Percentiles rank a stretch among this genome's conserved stretches.
Evolutionary conservation across 2,113 vertebrate genomes (phyloP).

Genomic region (Erinaceus europaeus): DNA sequence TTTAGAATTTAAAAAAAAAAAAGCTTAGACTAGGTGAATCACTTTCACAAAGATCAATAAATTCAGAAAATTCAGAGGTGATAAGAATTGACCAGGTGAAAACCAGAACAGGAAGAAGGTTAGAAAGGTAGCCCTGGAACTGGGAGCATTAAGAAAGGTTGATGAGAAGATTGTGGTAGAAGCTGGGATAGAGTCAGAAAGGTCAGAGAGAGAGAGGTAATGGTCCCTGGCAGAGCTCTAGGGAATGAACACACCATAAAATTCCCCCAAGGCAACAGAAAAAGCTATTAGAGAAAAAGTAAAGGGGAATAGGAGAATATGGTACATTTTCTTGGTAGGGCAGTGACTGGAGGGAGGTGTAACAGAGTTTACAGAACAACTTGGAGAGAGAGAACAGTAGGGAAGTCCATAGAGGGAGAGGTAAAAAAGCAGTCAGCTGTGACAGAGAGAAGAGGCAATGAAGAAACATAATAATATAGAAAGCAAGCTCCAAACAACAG

Average conservation of each 20-base stretch:
- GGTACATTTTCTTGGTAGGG: constrained; percentile 20
- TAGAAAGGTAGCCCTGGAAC: not conserved
- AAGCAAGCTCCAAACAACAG: constrained; percentile 79
- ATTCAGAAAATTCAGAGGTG: not conserved
- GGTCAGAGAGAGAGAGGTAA: not conserved
- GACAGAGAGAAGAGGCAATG: constrained; percentile 75
- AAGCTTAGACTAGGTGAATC: not conserved
- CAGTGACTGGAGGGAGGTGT: constrained; percentile 13
- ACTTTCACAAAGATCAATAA: not conserved
- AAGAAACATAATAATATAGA: constrained; percentile 79
- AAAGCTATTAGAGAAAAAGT: not conserved
- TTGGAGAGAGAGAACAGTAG: constrained; percentile 53
- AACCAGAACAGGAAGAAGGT: not conserved
- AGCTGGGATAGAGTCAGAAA: not conserved
- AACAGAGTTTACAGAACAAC: constrained; percentile 49
- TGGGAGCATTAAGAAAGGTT: rapidly evolving
- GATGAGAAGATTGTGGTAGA: not conserved
- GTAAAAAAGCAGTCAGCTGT: constrained; percentile 80
- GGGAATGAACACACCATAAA: constrained; percentile 10
- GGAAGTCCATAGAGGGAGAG: constrained; percentile 72
- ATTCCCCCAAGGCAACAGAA: not conserved
- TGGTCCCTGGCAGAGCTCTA: not conserved
- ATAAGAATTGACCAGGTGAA: not conserved
- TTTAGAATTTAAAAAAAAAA: not conserved
- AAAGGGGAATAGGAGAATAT: not conserved